Conservation (phyloP, 2,797 vertebrate genomes). For the Pelobates cultripes region DNA sequence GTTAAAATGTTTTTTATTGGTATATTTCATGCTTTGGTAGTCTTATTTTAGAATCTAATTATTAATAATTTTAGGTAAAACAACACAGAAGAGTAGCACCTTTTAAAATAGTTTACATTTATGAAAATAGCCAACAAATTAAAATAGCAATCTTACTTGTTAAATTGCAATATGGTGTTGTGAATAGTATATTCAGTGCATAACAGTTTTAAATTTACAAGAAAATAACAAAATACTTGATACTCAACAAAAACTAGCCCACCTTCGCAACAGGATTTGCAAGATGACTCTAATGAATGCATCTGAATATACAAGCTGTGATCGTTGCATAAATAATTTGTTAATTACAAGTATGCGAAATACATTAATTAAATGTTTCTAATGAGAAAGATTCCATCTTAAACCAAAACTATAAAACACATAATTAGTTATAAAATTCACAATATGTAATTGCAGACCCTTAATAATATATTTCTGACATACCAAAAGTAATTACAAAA, state of each 20-base stretch:
- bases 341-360: conserved; percentile 1
- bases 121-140: too few species aligned
- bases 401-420: conserved; percentile 1
- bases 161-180: too few species aligned
- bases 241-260: neutral
- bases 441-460: neutral
- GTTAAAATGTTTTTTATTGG: too few species aligned
- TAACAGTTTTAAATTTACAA: neutral
- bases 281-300: conserved; percentile 4
- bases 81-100: too few species aligned
- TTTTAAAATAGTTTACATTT: too few species aligned
- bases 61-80: too few species aligned
- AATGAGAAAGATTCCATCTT: conserved; percentile 10
- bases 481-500: neutral
- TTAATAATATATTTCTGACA: neutral
- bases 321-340: conserved; percentile 14
- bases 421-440: conserved; percentile 16
- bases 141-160: too few species aligned
- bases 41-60: too few species aligned
- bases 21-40: too few species aligned
- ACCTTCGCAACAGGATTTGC: conserved; percentile 1
- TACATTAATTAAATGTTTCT: neutral
- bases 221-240: neutral
- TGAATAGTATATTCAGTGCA: too few species aligned
- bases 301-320: neutral